These are phyloP conservation scores for Tenthredo mesomela DNA, from an alignment of 2,888 invertebrate species.

Conservation along the genomic window DNA sequence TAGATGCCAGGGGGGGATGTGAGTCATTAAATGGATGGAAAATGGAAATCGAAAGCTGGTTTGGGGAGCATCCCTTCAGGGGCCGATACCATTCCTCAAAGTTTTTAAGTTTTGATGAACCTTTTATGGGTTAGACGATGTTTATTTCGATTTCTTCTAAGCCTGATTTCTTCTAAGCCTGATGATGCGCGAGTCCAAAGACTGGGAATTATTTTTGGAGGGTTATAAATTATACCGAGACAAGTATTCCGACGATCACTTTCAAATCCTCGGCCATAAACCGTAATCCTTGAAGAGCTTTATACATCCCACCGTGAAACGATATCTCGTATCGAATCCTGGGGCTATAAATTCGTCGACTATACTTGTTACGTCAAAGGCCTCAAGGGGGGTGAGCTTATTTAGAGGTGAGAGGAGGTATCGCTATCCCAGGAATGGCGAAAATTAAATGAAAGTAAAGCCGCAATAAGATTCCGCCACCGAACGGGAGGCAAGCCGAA, in stretches of 20 bases:
- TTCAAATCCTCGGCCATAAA: neutral
- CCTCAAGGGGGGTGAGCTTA: neutral
- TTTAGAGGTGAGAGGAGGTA: neutral
- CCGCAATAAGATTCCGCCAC: neutral
- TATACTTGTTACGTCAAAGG: neutral
- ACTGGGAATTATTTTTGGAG: neutral
- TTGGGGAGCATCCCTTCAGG: neutral
- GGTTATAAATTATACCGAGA: neutral
- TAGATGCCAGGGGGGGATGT: neutral
- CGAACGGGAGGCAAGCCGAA: neutral
- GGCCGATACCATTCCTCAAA: no score
- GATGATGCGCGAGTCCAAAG: neutral
- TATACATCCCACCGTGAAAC: neutral
- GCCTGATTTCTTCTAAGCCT: neutral
- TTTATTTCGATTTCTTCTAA: neutral
- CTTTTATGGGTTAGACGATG: no score
- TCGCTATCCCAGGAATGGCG: slow-evolving; percentile 9
- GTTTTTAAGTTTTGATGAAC: neutral
- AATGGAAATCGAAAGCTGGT: neutral
- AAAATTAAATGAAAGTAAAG: slow-evolving; percentile 25
- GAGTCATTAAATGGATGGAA: neutral
- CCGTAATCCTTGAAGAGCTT: neutral
- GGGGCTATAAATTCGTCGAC: neutral
- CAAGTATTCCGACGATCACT: neutral
- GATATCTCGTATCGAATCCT: slow-evolving; percentile 7